phyloP scores from a whole-genome alignment of 2,888 invertebrate species.

The Cynaeus angustus region DNA sequence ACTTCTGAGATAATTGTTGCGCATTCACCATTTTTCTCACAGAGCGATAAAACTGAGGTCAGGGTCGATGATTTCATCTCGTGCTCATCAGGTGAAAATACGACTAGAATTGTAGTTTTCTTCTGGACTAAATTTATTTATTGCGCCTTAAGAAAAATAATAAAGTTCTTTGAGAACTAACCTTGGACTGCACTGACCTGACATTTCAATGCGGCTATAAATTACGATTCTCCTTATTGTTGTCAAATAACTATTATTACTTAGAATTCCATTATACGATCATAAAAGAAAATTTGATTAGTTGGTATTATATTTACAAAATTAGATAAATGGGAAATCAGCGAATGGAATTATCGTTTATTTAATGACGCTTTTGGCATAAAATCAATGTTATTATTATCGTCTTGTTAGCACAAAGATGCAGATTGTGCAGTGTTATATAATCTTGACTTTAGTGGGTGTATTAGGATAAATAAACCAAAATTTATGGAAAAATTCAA shows the following conservation, averaged over 20 bases:
- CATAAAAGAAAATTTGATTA: neutral
- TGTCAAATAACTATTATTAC: constrained; percentile 10
- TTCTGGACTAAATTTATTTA: constrained; percentile 13
- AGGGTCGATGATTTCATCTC: constrained; percentile 20
- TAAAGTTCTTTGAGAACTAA: neutral
- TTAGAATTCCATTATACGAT: neutral
- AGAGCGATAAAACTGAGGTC: constrained; percentile 14
- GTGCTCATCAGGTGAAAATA: constrained; percentile 16
- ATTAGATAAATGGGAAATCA: neutral
- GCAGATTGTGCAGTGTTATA: no score
- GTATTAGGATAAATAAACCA: no score
- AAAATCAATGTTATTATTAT: no score
- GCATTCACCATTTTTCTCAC: neutral
- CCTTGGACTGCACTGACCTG: constrained; percentile 27
- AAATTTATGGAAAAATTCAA: no score
- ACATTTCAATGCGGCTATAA: constrained; percentile 28
- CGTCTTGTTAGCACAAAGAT: no score
- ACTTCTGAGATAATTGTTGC: neutral
- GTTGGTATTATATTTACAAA: neutral
- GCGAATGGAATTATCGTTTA: constrained; percentile 1
- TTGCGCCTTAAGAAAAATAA: constrained; percentile 12
- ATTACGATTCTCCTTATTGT: constrained; percentile 23
- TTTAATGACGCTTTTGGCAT: neutral
- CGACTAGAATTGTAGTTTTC: constrained; percentile 1
- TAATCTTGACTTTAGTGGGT: no score